These are phyloP conservation scores for human DNA, from an alignment of 2,113 vertebrate genomes.

Conservation along the genomic window GRCh38 chr2:79253001-79253500, in stretches of 20 bases:
- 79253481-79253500: conserved; percentile 78
- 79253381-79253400: conserved; percentile 78
- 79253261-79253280: conserved; percentile 50
- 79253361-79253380: conserved; percentile 80
- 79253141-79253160: neutral
- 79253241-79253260: conserved; percentile 1
- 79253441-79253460: conserved; percentile 77
- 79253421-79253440: conserved; percentile 69
- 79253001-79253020: neutral
- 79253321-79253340: conserved; percentile 53
- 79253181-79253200: neutral
- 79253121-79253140: neutral
- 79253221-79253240: neutral
- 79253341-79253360: conserved; percentile 77
- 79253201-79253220: neutral
- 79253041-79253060: neutral
- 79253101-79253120: neutral
- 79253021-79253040: neutral
- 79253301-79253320: conserved; percentile 74
- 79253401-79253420: conserved; percentile 79
- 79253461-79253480: conserved; percentile 49
- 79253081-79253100: neutral
- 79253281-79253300: conserved; percentile 80
- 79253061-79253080: neutral
- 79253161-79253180: neutral